Evolutionary conservation across 1,140 invertebrate genomes (phyloP), one percentile per base, ranked within the genome.

Genomic region (Eupeodes corollae): DNA sequence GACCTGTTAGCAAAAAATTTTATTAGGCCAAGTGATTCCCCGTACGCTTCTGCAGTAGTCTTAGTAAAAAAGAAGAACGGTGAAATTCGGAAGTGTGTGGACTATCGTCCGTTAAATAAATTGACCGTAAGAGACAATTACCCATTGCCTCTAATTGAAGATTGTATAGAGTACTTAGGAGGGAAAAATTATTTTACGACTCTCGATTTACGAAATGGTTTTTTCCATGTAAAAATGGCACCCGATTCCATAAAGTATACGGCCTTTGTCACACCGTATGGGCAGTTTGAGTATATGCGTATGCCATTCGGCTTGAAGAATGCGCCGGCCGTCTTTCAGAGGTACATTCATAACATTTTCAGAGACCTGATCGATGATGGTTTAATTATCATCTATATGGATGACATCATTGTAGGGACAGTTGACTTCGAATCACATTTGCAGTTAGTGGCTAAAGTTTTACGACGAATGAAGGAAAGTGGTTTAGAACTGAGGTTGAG

Each of bases 141-240:
- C 50, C 58, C 62, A 11, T 44, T 59, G 31, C 63, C 65, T 2
- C 30, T 59, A 10, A 66, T 66, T 18, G 61, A 65, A 2, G 61
- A 65, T 43, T 40, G 49, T n/a, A 37, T 67, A 5, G 62, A 67
- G 18, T 19, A 48, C n/a, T 34, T 61, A 45, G 46, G 44, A 53
- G 10, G 50, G 8, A 48, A 51, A 39, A 46, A 47, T 16, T 55
- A 53, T 44, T 69, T 60, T 52, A 52, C 54, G 6, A 52, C 43
- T 58, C 62, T 14, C 60, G 60, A 34, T 57, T 52, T 75, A 31
- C 75, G 56, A 38, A 73, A 48, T 33, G 63, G 64, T 0, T 70
- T 63, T 47, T 55, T 60, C 32, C 66, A 70, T 34, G 58, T 70
- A 1, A 42, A 40, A 14, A 38, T 63, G 9, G 35, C 47, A 1